A percentile compares a stretch with the other conserved stretches of the same genome.
These are phyloP conservation scores for Urocolius indicus DNA, from an alignment of 2,113 vertebrate genomes.

Conservation along the genomic window DNA sequence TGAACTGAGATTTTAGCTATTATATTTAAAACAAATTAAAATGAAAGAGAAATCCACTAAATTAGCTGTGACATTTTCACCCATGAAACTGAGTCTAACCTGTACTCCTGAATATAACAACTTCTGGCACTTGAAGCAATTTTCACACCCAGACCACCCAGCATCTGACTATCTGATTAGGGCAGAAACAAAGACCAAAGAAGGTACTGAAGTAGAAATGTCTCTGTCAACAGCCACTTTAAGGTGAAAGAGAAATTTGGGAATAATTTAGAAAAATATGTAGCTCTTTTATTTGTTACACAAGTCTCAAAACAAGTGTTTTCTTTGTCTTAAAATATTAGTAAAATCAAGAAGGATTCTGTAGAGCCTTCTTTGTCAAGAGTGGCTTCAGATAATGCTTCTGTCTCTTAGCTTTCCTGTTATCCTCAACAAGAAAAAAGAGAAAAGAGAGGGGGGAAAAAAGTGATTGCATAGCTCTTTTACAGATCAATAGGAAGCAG, in stretches of 20 bases:
- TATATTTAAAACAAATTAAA: not conserved
- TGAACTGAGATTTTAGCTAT: not conserved
- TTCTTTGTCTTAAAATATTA: not conserved
- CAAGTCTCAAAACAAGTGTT: not conserved
- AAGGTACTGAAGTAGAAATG: not conserved
- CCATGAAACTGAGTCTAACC: not conserved
- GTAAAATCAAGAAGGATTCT: not conserved
- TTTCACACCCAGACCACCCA: conserved; percentile 17
- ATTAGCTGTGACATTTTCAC: not conserved
- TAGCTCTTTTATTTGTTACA: not conserved
- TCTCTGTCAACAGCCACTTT: not conserved
- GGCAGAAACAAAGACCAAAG: not conserved
- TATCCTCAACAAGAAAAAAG: not conserved
- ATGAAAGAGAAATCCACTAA: not conserved
- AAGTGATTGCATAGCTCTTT: not conserved
- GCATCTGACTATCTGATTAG: not conserved
- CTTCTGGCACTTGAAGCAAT: not conserved
- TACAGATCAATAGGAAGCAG: conserved; percentile 4
- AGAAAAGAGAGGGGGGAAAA: not conserved
- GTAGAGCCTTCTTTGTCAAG: not conserved
- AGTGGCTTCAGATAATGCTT: not conserved
- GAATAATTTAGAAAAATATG: not conserved
- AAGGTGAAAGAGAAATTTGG: not conserved
- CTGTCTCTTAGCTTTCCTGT: not conserved
- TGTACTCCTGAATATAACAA: not conserved